phyloP scores from a whole-genome alignment of 2,113 vertebrate species.

The Pardalotus punctatus region DNA sequence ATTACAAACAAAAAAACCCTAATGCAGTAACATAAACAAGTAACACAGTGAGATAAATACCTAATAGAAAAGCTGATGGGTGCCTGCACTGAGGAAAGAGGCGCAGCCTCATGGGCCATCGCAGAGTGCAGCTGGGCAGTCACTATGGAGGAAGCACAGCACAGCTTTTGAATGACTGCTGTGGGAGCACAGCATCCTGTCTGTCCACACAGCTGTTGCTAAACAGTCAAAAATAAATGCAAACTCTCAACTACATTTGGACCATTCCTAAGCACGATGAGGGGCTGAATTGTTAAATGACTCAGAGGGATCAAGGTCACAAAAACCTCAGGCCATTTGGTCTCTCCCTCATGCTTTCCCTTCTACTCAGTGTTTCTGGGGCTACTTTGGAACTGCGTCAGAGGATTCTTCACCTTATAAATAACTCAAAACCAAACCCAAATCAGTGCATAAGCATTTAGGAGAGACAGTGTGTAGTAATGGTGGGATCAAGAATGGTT shows the following conservation, averaged over 20 bases:
- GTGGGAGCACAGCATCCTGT: not conserved
- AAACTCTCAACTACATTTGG: not conserved
- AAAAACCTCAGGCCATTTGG: not conserved
- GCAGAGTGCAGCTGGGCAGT: not conserved
- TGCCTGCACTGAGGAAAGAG: not conserved
- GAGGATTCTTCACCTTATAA: not conserved
- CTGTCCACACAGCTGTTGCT: not conserved
- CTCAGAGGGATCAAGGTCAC: not conserved
- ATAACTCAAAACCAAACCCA: not conserved
- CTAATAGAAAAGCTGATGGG: not conserved
- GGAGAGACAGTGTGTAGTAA: not conserved
- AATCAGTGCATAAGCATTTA: not conserved
- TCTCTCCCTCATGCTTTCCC: not conserved
- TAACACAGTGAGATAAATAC: not conserved
- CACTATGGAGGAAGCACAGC: not conserved
- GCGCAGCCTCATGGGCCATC: not conserved
- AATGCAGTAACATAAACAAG: not conserved
- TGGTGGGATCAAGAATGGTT: not conserved
- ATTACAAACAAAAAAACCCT: not conserved
- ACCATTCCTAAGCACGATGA: not conserved
- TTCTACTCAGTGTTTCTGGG: not conserved
- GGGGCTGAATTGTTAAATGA: not conserved
- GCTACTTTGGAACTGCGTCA: not conserved
- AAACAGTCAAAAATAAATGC: not conserved
- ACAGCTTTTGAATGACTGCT: fast-evolving